phyloP scores from a whole-genome alignment of 2,888 invertebrate genomes.

The Synanthedon formicaeformis region DNA sequence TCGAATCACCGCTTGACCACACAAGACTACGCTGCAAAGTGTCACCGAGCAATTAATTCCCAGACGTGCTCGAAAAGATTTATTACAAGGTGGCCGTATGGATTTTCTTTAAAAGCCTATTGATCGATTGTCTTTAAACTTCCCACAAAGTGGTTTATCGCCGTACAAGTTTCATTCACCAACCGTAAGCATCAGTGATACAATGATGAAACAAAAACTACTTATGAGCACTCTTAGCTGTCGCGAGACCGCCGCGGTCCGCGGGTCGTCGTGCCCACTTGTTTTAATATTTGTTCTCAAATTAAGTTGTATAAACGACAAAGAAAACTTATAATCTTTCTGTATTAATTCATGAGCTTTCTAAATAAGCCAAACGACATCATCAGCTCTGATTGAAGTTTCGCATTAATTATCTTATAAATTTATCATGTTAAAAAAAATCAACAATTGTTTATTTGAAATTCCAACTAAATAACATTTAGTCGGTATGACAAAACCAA shows the following conservation, averaged over 20 bases:
- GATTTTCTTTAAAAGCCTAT: conserved; percentile 29
- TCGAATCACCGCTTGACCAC: conserved; percentile 38
- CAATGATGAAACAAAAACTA: conserved; percentile 7
- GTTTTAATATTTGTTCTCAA: conserved; percentile 54
- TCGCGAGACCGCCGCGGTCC: conserved; percentile 2
- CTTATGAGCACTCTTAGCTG: conserved; percentile 13
- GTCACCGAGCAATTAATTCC: conserved; percentile 44
- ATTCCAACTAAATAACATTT: conserved; percentile 70
- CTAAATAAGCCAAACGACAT: conserved; percentile 41
- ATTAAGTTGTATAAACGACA: conserved; percentile 46
- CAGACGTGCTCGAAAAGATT: conserved; percentile 59
- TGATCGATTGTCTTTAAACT: conserved; percentile 16
- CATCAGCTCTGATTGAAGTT: conserved; percentile 49
- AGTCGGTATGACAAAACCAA: conserved; percentile 68
- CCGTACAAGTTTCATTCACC: conserved; percentile 5
- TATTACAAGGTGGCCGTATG: conserved; percentile 45
- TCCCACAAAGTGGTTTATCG: conserved; percentile 7
- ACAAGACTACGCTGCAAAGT: conserved; percentile 25
- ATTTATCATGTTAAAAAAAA: conserved; percentile 37
- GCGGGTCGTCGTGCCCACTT: conserved; percentile 20
- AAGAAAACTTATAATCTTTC: conserved; percentile 35
- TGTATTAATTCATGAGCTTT: conserved; percentile 59
- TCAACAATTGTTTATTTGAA: conserved; percentile 62
- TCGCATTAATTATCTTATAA: conserved; percentile 55
- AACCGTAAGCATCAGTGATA: background rate